Evolutionary conservation across 1,140 invertebrate species (phyloP).

Genomic region (Achroia grisella): DNA sequence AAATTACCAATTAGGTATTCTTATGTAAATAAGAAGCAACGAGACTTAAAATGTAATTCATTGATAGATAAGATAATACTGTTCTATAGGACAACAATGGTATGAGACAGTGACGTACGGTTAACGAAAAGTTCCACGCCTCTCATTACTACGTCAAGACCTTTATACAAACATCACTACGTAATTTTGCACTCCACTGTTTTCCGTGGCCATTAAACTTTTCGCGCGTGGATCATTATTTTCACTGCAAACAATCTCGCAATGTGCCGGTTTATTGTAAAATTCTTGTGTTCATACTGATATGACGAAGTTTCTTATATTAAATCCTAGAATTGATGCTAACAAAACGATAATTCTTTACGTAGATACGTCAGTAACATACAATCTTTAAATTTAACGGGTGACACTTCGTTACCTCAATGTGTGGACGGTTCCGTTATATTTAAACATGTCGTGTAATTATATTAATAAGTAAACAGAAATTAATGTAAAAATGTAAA

Average conservation of each 20-base stretch:
- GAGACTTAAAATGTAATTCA: not conserved
- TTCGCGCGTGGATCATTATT: constrained; percentile 23
- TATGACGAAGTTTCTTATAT: no score
- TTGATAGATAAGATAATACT: not conserved
- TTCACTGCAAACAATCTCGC: constrained; percentile 18
- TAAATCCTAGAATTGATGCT: no score
- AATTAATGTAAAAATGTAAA: no score
- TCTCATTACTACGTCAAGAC: constrained; percentile 41
- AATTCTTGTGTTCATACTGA: constrained; percentile 6
- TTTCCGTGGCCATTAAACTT: constrained; percentile 13
- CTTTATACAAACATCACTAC: constrained; percentile 47
- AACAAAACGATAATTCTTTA: no score
- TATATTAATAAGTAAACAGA: no score
- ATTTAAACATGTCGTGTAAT: no score
- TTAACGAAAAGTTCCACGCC: constrained; percentile 53
- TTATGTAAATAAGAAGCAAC: no score
- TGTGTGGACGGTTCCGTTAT: no score
- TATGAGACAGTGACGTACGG: constrained; percentile 29
- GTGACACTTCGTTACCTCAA: no score
- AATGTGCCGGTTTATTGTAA: constrained; percentile 13
- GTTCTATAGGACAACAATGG: constrained; percentile 9
- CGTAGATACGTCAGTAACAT: no score
- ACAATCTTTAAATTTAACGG: no score
- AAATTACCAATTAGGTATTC: no score
- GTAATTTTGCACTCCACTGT: constrained; percentile 22